Conservation (phyloP, 1,140 invertebrate species). For the Protaetia brevitarsis region DNA sequence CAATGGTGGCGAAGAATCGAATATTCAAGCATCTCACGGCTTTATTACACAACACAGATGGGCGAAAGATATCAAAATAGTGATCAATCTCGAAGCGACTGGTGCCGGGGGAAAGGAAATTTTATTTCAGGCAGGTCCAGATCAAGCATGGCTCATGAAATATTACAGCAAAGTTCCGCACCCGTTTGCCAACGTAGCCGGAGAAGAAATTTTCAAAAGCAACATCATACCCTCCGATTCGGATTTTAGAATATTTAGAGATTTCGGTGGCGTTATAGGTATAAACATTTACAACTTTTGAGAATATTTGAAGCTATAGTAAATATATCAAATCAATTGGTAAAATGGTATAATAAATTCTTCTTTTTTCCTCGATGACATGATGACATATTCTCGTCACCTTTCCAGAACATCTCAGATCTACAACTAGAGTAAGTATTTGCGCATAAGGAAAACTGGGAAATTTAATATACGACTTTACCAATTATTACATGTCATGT, state of each 20-base stretch:
- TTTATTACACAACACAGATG: constrained; percentile 56
- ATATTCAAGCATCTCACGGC: constrained; percentile 69
- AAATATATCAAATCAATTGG: no score
- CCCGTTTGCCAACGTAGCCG: constrained; percentile 64
- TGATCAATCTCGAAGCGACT: constrained; percentile 75
- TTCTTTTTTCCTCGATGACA: no score
- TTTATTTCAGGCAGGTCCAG: constrained; percentile 70
- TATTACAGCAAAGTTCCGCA: constrained; percentile 60
- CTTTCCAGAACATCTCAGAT: no score
- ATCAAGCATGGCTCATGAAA: constrained; percentile 58
- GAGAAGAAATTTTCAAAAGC: constrained; percentile 74
- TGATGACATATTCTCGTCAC: no score
- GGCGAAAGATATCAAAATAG: constrained; percentile 60
- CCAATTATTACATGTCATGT: no score
- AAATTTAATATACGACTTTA: no score
- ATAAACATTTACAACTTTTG: no score
- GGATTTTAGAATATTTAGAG: constrained; percentile 74
- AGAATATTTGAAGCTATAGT: no score
- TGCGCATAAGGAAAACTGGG: no score
- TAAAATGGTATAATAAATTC: no score
- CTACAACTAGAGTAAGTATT: no score
- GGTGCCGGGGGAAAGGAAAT: constrained; percentile 74
- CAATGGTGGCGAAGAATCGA: constrained; percentile 77
- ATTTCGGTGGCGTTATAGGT: constrained; percentile 52
- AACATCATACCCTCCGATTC: constrained; percentile 75